Evolutionary conservation across 2,888 invertebrate species (phyloP), one percentile per base, ranked within the genome.

Genomic region (Xestia c-nigrum): DNA sequence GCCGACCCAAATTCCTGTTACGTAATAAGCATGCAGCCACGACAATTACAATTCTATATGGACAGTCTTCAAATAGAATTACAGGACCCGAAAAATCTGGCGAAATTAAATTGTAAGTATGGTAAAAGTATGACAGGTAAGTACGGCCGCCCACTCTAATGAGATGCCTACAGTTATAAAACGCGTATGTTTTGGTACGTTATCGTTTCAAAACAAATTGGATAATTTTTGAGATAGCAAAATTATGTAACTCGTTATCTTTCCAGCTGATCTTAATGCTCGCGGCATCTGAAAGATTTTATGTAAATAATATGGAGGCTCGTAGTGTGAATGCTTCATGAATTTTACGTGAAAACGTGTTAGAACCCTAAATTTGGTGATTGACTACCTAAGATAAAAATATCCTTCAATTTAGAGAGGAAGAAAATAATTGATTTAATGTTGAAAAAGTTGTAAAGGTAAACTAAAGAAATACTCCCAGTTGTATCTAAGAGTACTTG

Each of bases 1-100:
- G 72, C 59, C 80, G 85, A 85, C 85, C 82, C 76, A 80, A 76
- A 84, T 85, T 76, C 80, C 74, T 71, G 72, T 80, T 73, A 57
- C 61, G 80, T 85, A 80, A 84, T 76, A 79, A 76, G 52, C 61
- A 79, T 74, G 76, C 77, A 73, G 67, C 72, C 52, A 66, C 63
- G 43, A 65, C 55, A 55, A 70, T 77, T 72, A 66, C 76, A 63
- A 68, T 69, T 50, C 46, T 72, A 72, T 72, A 74, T 69, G 68
- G 59, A 74, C 47, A 47, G 47, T 46, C 50, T 69, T 31, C 47
- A 78, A 69, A 73, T 73, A 73, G 24, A 57, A 68, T 68, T 64
- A 59, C 21, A 24, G 71, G 43, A 66, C 24, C 59, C 43, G 38
- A 66, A 83, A 83, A 81, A 83, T 73, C 68, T 64, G 50, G 9